Percentiles rank a stretch among this genome's conserved stretches.
These are phyloP conservation scores for Protobothrops mucrosquamatus DNA, from an alignment of 2,113 vertebrate genomes.

Conservation along the genomic window DNA sequence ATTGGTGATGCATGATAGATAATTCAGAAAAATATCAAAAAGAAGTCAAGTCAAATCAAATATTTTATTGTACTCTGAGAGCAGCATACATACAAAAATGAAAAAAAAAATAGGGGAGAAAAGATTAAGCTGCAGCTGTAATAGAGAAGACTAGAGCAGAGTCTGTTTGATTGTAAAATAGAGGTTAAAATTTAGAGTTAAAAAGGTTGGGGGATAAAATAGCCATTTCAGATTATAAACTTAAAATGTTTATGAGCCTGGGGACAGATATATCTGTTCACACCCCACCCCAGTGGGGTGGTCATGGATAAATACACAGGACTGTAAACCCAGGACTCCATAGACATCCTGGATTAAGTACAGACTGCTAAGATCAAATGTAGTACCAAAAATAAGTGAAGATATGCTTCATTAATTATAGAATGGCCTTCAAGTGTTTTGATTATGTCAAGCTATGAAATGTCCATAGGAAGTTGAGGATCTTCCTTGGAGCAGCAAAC, in stretches of 20 bases:
- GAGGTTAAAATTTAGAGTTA: not conserved
- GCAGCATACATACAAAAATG: no score
- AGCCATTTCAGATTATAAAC: not conserved
- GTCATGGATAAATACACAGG: not conserved
- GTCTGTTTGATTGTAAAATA: not conserved
- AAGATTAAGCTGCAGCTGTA: no score
- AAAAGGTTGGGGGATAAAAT: not conserved
- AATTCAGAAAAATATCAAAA: no score
- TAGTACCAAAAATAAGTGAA: not conserved
- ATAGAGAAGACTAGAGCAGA: no score
- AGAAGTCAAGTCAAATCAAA: no score
- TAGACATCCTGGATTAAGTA: not conserved
- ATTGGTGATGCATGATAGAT: no score
- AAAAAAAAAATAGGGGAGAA: no score
- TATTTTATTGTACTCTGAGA: no score
- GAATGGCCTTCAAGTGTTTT: not conserved
- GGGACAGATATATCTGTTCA: not conserved
- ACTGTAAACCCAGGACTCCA: not conserved
- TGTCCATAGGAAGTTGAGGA: not conserved
- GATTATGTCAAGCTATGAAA: not conserved
- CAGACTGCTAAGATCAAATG: not conserved
- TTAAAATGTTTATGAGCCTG: not conserved
- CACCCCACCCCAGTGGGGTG: not conserved
- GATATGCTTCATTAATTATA: not conserved
- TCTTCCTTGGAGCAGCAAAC: not conserved